Base-by-base conservation (phyloP, 1,140 invertebrate species). In the Akabosia matsudoensis region DNA sequence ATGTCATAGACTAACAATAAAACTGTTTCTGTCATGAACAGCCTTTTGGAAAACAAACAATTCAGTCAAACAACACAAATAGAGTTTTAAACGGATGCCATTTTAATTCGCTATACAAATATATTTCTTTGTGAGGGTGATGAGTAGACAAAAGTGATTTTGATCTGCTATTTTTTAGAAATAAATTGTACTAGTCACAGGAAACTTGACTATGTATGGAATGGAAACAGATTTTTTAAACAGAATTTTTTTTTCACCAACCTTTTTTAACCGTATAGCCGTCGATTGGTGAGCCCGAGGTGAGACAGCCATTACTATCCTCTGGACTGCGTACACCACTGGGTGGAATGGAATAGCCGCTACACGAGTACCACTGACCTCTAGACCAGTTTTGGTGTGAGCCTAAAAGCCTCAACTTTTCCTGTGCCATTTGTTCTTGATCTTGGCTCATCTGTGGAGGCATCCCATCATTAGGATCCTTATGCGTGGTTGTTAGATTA, bases 401-500 rank as follows among this genome's bases (percentile, higher is more conserved):
- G 45, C 51, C 33, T 18, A 82, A 73, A 22, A 82, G 76, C 24
- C 82, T 78, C 10, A 82, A 56, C 76, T 82, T 82, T 56, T 82
- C 82, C 45, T 82, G 79, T 13, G 78, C 74, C 26, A 82, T 78
- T 70, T 81, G 78, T 33, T 80, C 77, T 54, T 77, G 77, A 45
- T 79, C 74, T 24, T 75, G 67, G 4, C 73, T 33, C 51, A 79
- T 74, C 16, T 33, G 54, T 24, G 31, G 22, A 70, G 74, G 80
- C 24, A 80, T 45, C 10, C 75, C 76, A 16, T 81, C 79, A 26
- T 33, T 56, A 33, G 85, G 84, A 82, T 95, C 93, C 82, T 95
- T 97, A 84, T 96, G 93, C 7, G 33, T 34, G 4, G 94, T 92
- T 0, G 95, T 93, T 74, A 98, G 87, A 86, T 97, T 98, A 54